These are phyloP conservation scores for Hyperoplus lanceolatus DNA, from an alignment of 2,797 vertebrate genomes.

Conservation along the genomic window DNA sequence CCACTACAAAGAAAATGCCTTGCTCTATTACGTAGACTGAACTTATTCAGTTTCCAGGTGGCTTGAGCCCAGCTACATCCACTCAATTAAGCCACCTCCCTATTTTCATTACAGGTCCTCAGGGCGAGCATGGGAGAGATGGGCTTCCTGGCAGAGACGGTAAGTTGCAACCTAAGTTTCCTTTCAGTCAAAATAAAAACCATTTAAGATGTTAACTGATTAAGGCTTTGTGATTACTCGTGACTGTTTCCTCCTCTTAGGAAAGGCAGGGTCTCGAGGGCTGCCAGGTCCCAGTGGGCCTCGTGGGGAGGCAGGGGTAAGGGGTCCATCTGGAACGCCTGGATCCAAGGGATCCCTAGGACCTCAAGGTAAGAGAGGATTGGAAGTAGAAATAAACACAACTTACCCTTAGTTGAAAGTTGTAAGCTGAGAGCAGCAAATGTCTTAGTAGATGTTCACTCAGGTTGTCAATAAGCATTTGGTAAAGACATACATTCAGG, in stretches of 20 bases:
- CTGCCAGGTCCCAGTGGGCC: constrained; percentile 86
- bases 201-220: constrained; percentile 41
- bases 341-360: constrained; percentile 87
- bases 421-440: constrained; percentile 32
- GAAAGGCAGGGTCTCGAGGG: constrained; percentile 82
- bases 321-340: constrained; percentile 85
- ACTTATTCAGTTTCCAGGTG: constrained; percentile 32
- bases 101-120: constrained; percentile 80
- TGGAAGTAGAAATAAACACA: constrained; percentile 5
- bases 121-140: constrained; percentile 84
- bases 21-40: constrained; percentile 6
- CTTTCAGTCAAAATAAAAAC: constrained; percentile 39
- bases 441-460: constrained; percentile 35
- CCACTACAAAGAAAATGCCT: no score
- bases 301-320: constrained; percentile 85
- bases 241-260: constrained; percentile 76
- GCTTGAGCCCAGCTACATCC: constrained; percentile 3
- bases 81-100: constrained; percentile 43
- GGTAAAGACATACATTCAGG: constrained; percentile 29
- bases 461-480: constrained; percentile 38
- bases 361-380: constrained; percentile 86
- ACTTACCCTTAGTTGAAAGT: constrained; percentile 7
- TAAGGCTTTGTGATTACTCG: constrained; percentile 57
- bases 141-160: constrained; percentile 84
- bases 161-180: constrained; percentile 58